A percentile compares a stretch with the other conserved stretches of the same genome.
Conservation (phyloP, 1,140 invertebrate genomes). For the Cydia pomonella region DNA sequence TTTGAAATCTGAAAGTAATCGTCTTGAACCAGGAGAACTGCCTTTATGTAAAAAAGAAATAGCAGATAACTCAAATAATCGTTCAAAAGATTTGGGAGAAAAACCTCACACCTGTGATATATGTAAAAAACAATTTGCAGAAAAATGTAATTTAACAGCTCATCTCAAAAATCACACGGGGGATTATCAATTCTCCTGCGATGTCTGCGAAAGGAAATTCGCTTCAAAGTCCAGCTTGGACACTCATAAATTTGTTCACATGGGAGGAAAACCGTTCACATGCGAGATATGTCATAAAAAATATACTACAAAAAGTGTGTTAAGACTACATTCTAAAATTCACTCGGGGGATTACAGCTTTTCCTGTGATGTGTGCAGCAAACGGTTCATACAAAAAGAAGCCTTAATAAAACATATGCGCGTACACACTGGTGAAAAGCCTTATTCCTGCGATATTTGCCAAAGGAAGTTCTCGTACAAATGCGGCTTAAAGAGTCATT, state of each 20-base stretch:
- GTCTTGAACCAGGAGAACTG: conserved; percentile 5
- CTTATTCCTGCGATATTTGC: conserved; percentile 3
- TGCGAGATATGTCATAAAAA: conserved; percentile 9
- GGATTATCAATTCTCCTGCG: conserved; percentile 2
- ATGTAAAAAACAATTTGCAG: conserved; percentile 16
- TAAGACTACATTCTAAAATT: conserved; percentile 8
- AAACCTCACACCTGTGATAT: conserved; percentile 6
- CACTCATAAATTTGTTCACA: conserved; percentile 10
- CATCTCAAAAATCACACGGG: background rate
- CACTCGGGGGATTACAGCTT: conserved; percentile 4
- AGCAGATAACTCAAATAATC: background rate
- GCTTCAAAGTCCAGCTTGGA: background rate
- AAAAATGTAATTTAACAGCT: conserved; percentile 11
- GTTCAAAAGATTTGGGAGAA: background rate
- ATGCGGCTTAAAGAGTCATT: conserved; percentile 5
- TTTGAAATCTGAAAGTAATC: conserved; percentile 2
- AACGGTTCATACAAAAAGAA: conserved; percentile 15
- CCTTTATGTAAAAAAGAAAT: background rate
- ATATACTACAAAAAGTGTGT: conserved; percentile 7
- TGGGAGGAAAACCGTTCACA: background rate
- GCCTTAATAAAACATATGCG: conserved; percentile 10
- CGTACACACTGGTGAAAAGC: conserved; percentile 1
- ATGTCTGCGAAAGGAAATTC: background rate
- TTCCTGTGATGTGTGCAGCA: background rate
- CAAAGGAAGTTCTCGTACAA: conserved; percentile 3